phyloP scores from a whole-genome alignment of 2,888 invertebrate species.

The Drosophila monieri region DNA sequence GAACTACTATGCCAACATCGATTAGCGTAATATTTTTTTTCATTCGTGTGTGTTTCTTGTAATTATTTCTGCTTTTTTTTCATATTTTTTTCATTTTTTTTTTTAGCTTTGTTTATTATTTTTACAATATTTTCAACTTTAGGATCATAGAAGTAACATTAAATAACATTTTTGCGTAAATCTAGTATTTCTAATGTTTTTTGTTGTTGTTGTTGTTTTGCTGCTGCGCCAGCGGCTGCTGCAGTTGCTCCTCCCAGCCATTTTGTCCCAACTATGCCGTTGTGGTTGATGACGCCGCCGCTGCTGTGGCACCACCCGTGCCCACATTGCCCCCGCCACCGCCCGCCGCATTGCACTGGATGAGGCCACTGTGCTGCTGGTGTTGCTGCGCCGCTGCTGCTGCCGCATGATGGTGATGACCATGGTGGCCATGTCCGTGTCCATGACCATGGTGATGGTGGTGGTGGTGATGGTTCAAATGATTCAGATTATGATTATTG shows the following conservation, averaged over 20 bases:
- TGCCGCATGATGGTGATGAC: conserved; percentile 54
- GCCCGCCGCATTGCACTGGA: conserved; percentile 82
- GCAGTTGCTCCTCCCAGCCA: conserved; percentile 67
- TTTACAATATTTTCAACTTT: conserved; percentile 79
- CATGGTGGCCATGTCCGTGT: conserved; percentile 63
- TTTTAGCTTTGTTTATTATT: conserved; percentile 61
- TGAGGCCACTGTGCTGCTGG: conserved; percentile 79
- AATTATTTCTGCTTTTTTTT: conserved; percentile 28
- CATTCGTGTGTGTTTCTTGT: conserved; percentile 39
- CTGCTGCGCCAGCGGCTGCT: conserved; percentile 54
- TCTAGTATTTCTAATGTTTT: conserved; percentile 77
- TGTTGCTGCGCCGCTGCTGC: conserved; percentile 24
- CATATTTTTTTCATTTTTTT: conserved; percentile 11
- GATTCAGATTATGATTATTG: conserved; percentile 73
- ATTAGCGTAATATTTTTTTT: conserved; percentile 54
- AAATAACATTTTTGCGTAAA: conserved; percentile 79
- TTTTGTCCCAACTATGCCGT: conserved; percentile 83
- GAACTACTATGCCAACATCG: conserved; percentile 45
- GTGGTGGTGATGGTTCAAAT: conserved; percentile 59
- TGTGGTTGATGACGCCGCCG: conserved; percentile 70
- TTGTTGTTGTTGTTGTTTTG: conserved; percentile 46
- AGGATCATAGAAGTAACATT: conserved; percentile 78
- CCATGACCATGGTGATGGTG: conserved; percentile 70
- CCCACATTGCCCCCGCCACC: conserved; percentile 25
- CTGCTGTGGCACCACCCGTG: conserved; percentile 59